Evolutionary conservation across 2,888 invertebrate species (phyloP).

Genomic region (Limnephilus lunatus): DNA sequence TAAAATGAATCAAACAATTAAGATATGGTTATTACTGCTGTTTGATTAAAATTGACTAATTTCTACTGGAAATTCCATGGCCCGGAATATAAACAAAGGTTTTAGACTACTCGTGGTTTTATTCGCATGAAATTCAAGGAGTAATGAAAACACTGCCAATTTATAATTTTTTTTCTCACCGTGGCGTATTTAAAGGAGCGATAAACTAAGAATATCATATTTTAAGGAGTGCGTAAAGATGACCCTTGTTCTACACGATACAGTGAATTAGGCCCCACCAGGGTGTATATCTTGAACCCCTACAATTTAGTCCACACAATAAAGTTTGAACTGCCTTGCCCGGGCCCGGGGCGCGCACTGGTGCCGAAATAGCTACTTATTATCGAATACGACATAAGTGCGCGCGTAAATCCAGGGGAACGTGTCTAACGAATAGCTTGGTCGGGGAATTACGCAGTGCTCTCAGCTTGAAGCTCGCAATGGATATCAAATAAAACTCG

Average conservation of each 20-base stretch:
- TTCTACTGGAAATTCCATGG: too few species aligned
- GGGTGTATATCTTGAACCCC: slow-evolving; percentile 22
- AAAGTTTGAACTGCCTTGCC: slow-evolving; percentile 56
- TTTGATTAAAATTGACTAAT: too few species aligned
- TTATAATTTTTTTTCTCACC: background rate
- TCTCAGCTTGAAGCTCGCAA: background rate
- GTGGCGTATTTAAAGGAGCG: background rate
- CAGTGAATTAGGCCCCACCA: background rate
- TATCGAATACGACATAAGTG: slow-evolving; percentile 57
- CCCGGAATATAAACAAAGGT: too few species aligned
- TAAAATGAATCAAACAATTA: too few species aligned
- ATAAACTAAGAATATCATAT: slow-evolving; percentile 11
- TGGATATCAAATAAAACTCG: slow-evolving; percentile 45
- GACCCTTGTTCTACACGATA: slow-evolving; percentile 26
- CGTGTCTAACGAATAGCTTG: slow-evolving; percentile 46
- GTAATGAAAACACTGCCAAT: too few species aligned
- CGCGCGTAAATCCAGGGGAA: slow-evolving; percentile 42
- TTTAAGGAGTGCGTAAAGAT: slow-evolving; percentile 31
- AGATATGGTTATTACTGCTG: too few species aligned
- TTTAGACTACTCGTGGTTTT: too few species aligned
- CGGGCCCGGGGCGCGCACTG: slow-evolving; percentile 23
- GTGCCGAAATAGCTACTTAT: slow-evolving; percentile 53
- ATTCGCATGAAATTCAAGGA: background rate
- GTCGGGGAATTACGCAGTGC: slow-evolving; percentile 47
- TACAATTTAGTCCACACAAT: slow-evolving; percentile 54